These are phyloP conservation scores for Ciconia nigra DNA, from an alignment of 2,797 vertebrate species.

Conservation along the genomic window DNA sequence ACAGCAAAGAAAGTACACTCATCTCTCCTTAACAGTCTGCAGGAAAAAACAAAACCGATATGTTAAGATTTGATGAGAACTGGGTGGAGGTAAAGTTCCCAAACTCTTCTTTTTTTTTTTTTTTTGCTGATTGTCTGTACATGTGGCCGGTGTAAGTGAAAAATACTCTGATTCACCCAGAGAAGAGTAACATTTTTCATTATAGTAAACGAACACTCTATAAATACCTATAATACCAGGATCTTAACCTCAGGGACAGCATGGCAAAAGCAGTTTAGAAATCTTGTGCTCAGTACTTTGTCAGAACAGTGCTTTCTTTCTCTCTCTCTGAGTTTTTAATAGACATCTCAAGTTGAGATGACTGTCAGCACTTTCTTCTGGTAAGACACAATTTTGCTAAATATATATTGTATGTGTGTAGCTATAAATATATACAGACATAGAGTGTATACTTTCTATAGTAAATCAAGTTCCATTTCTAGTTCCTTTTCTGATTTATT, in stretches of 20 bases:
- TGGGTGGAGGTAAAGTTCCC: neutral
- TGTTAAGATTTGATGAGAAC: neutral
- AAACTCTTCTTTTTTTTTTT: neutral
- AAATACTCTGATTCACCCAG: neutral
- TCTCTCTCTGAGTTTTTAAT: slow-evolving; percentile 17
- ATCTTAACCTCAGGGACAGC: neutral
- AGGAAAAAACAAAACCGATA: neutral
- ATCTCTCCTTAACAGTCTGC: neutral
- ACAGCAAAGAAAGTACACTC: neutral
- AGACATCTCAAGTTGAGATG: neutral
- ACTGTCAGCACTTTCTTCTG: slow-evolving; percentile 41
- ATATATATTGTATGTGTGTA: neutral
- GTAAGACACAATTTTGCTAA: slow-evolving; percentile 22
- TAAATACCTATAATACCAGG: slow-evolving; percentile 8
- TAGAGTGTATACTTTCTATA: neutral
- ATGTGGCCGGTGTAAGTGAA: neutral
- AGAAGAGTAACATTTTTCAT: neutral
- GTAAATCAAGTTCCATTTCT: neutral
- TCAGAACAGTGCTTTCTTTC: slow-evolving; percentile 22
- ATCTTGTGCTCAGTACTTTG: neutral
- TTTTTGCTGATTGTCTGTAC: neutral
- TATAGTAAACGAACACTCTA: neutral
- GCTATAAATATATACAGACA: neutral
- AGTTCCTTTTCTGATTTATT: neutral
- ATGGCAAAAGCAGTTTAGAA: neutral